Evolutionary conservation across 2,888 invertebrate species (phyloP), one percentile per base, ranked within the genome.

Genomic region (Pheosia gnoma): DNA sequence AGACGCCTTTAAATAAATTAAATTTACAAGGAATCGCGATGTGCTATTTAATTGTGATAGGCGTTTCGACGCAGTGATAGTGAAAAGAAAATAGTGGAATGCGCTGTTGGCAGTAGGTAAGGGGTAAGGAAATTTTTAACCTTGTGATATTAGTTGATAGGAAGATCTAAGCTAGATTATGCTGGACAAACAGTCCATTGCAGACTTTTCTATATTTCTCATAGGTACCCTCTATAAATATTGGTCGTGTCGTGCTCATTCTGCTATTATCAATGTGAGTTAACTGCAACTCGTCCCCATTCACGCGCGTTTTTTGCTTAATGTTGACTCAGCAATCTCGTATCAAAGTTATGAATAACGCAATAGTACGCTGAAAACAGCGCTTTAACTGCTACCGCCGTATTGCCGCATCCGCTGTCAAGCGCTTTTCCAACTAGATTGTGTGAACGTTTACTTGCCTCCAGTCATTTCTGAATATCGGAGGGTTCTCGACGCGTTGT

Each of bases 401-500:
- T 25, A 57, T 45, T 13, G 43, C 4, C 63, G 54, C 55, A 58
- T 43, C 57, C 58, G 65, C 41, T 73, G 70, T 73, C 63, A 70
- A 81, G 69, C 72, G 75, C 71, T 75, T 75, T 77, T 73, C 63
- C 62, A 68, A 75, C 76, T 75, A 59, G 57, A 67, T 74, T 59
- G 41, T 47, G 53, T 59, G 56, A 55, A 25, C 25, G 63, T 65
- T 25, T 25, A 25, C 25, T 25, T 66, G 68, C 63, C 66, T 67
- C 68, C 62, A 79, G 75, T 78, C 74, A 71, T 62, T 67, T 67
- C 67, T 68, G 58, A 66, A 63, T 65, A 67, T 58, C 60, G 71
- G 66, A 71, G 67, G 63, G 69, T 65, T 70, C 70, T 57, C 58
- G 77, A 79, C 79, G 79, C 70, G 59, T 66, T 63, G 62, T 63